phyloP scores from a whole-genome alignment of 2,888 invertebrate species.

The Watsonalla binaria region DNA sequence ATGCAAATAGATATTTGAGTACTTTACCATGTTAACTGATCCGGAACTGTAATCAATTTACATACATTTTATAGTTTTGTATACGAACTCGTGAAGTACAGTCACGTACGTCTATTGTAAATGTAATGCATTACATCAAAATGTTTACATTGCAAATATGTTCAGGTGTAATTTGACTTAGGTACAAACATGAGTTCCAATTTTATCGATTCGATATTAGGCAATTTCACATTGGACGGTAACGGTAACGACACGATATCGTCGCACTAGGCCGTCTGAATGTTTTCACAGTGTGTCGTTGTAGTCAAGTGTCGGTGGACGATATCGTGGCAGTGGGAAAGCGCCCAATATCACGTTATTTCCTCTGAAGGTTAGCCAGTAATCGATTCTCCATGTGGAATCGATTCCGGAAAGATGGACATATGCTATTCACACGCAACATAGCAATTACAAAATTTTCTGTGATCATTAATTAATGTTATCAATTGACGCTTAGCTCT shows the following conservation, averaged over 20 bases:
- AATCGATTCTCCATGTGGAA: slow-evolving; percentile 18
- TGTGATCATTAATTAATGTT: no score
- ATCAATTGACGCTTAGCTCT: no score
- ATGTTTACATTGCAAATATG: background rate
- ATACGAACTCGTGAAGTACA: background rate
- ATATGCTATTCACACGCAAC: background rate
- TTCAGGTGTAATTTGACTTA: no score
- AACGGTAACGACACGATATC: no score
- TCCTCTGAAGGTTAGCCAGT: slow-evolving; percentile 24
- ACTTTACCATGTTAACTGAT: background rate
- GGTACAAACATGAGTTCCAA: no score
- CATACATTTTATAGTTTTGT: background rate
- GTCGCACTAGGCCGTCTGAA: no score
- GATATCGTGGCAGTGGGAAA: no score
- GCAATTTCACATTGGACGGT: no score
- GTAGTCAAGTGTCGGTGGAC: no score
- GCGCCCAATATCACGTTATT: slow-evolving; percentile 25
- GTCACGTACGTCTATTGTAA: background rate
- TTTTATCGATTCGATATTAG: no score
- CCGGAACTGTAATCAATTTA: background rate
- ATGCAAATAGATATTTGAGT: background rate
- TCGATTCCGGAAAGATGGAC: slow-evolving; percentile 16
- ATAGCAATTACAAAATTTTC: no score
- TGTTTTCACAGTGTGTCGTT: no score
- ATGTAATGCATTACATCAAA: background rate